phyloP scores from a whole-genome alignment of 2,888 invertebrate species.

The Drosophila longiperda region DNA sequence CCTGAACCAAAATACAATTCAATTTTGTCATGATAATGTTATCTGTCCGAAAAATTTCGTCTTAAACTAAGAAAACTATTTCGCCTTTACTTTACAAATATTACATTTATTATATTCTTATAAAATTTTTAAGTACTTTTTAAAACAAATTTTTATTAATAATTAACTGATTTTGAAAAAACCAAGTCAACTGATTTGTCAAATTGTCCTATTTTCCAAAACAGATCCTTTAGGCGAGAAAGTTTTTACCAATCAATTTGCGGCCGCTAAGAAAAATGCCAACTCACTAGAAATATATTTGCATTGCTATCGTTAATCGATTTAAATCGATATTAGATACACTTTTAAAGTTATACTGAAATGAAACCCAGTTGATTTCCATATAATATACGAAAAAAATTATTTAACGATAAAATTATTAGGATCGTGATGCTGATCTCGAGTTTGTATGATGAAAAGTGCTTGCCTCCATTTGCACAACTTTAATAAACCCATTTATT shows the following conservation, averaged over 20 bases:
- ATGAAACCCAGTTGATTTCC: background rate
- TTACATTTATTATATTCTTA: background rate
- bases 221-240: background rate
- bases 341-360: background rate
- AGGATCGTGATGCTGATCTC: background rate
- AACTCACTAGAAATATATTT: background rate
- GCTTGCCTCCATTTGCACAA: background rate
- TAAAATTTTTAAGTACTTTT: background rate
- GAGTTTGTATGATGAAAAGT: background rate
- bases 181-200: slow-evolving; percentile 13
- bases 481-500: background rate
- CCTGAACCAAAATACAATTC: background rate
- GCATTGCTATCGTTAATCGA: background rate
- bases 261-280: no score
- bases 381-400: background rate
- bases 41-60: background rate
- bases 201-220: slow-evolving; percentile 15
- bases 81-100: background rate
- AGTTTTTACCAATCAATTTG: background rate
- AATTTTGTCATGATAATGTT: background rate
- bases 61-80: background rate
- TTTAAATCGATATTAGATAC: background rate
- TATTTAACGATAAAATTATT: background rate
- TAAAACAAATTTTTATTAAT: background rate
- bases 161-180: no score